Evolutionary conservation across 2,113 vertebrate species (phyloP), one percentile per base, ranked within the genome.

Genomic region (Lucifuga dentata): DNA sequence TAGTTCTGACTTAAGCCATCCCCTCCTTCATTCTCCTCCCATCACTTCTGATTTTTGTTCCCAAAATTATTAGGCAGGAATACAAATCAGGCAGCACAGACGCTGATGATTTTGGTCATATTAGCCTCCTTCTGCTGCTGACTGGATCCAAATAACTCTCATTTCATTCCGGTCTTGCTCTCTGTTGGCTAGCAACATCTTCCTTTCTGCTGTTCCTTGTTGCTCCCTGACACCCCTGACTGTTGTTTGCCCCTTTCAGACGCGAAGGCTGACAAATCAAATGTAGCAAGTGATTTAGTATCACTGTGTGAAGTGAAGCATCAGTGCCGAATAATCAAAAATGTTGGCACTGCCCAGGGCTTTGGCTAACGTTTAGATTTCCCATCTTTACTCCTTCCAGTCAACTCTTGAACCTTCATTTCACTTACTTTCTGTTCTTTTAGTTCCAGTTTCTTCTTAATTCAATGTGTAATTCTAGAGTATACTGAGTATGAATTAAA

Each of bases 31-130:
- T 86, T 83, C 62, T 72, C 62, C 58, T 73, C 55, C 68, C 59
- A 65, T 88, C 68, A 70, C 63, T 78, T 73, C 76, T 73, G 76
- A 68, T 84, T 87, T 89, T 86, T 74, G 53, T 81, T 83, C 56
- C 70, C 51, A 67, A 76, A 53, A 79, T 68, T 73, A 61, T 62
- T 73, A 46, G 56, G 78, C 63, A 73, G 75, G 88, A 86, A 90
- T 85, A 88, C 76, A 84, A 88, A 91, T 65, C 85, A 88, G 76
- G 61, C 71, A 69, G 56, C 50, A 5, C 38, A 58, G 71, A 52
- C 83, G 73, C 78, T 65, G 80, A 73, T 80, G 69, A 76, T 86
- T 85, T 59, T 61, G 62, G 67, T 68, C 56, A 84, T 80, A 90
- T 82, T 80, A 84, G 65, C 43, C 16, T 71, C 81, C 83, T 80